Base-by-base conservation (phyloP, 2,113 vertebrate genomes). In the Calyptommatus sinebrachiatus region DNA sequence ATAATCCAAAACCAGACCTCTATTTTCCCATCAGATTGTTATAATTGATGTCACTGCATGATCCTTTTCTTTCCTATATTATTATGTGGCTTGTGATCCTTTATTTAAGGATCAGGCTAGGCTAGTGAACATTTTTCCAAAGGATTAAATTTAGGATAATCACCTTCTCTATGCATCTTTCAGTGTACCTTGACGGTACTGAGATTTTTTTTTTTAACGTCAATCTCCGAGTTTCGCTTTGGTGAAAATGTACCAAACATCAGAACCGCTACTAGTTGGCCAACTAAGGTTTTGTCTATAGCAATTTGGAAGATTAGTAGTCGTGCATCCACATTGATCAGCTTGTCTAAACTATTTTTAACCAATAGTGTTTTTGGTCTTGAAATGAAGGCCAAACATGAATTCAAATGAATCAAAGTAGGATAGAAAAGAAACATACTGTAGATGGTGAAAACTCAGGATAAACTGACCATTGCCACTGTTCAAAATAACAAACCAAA, bases 11-110 rank as follows among this genome's bases (percentile, higher is more conserved):
- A 65, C 61, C 61, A 65, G 41, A 21, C 62, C 16, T 65, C 35
- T 16, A 65, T 45, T 76, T 76, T 28, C 57, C 61, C 41, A 65
- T 65, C 61, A 46, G 74, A 76, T 76, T 65, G 28, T n/a, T 76
- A 26, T 65, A 65, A 65, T 41, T 76, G 26, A 61, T 76, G 26
- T 76, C 61, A 76, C 48, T 26, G 20, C 21, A 48, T 45, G 74
- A 46, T 46, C 48, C 61, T 21, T 76, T 16, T 65, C 35, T 65
- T 76, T 65, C 61, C 7, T 61, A 35, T 48, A 26, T 48, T 66
- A 65, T 48, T 76, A 65, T 48, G 62, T 66, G 61, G 61, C 26
- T n/a, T 66, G 26, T 21, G 61, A 76, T 29, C 8, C n/a, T 5
- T 20, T 35, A 66, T 24, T 76, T 41, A 45, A 48, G n/a, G 10